Base-by-base conservation (phyloP, 2,113 vertebrate genomes). In the Henicopernis longicauda region DNA sequence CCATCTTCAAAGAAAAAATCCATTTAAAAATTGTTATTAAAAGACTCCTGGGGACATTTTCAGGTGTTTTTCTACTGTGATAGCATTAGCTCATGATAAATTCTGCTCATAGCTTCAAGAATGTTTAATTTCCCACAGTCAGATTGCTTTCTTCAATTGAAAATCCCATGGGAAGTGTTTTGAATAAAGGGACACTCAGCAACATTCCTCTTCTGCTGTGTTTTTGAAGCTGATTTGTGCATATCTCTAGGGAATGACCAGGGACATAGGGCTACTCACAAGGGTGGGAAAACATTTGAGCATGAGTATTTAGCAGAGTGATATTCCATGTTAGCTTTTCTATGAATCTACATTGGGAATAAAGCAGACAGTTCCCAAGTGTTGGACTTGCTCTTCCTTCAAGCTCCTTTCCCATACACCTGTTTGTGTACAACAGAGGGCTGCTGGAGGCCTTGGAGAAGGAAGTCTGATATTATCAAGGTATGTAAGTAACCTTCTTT, bases 91-190 rank as follows among this genome's bases (percentile, higher is more conserved):
- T 95, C 55, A 55, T 57, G 38, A 88, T 52, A 83, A 88, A 94
- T 85, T 95, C 71, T 93, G 50, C 36, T 59, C 31, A 4, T 63
- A 58, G 54, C 23, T 86, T 90, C 71, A 88, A 79, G 55, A 93
- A 50, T 52, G 18, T 71, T 88, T 78, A 15, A 91, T 93, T 97
- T 97, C 89, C 66, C 91, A 91, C 67, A 91, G 85, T 71, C 32
- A 70, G 45, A 88, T 84, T 95, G 45, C 87, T 86, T 86, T 82
- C 79, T 77, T 67, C 71, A 50, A 67, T 44, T 66, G 47, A 94
- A 95, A 90, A 88, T 77, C 55, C 3, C 2, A 74, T 57, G 89
- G 59, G 78, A 95, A 94, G 17, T 70, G 32, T 38, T 86, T 93
- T 90, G 85, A 90, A 74, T 78, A 76, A 91, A 93, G 55, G n/a